Evolutionary conservation across 37 sponge, comb jelly and placozoan species (phyloP).

Genomic region (Chondrilla cf. caribensis): DNA sequence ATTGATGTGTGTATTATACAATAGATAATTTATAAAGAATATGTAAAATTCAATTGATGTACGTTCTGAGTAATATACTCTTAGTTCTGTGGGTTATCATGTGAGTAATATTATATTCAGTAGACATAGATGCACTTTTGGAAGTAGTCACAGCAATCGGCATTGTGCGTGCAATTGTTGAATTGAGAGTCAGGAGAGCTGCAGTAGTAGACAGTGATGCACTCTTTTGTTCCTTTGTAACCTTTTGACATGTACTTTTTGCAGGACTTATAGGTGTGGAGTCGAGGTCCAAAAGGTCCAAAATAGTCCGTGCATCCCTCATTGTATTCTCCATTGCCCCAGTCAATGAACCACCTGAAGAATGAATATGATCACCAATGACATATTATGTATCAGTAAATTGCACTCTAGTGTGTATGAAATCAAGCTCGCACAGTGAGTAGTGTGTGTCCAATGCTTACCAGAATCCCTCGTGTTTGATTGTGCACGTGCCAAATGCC

Average conservation of each 20-base stretch:
- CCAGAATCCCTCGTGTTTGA: neutral
- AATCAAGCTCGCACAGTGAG: neutral
- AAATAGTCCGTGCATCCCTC: conserved; percentile 1
- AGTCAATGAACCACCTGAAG: conserved; percentile 17
- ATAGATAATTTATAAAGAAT: too few species aligned
- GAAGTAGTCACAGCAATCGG: neutral
- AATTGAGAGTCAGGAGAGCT: neutral
- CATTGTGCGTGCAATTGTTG: neutral
- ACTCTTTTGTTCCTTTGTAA: conserved; percentile 2
- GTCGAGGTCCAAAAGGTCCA: neutral
- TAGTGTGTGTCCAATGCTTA: neutral
- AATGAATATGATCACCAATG: neutral
- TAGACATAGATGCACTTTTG: neutral
- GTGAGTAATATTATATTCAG: too few species aligned
- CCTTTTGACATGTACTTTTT: neutral
- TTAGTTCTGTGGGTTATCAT: too few species aligned
- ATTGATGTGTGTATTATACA: too few species aligned
- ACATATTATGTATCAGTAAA: too few species aligned
- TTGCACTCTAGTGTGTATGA: too few species aligned
- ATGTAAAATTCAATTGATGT: too few species aligned
- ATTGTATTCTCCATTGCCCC: neutral
- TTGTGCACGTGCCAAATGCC: neutral
- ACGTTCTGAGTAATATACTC: too few species aligned
- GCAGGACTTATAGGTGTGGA: neutral
- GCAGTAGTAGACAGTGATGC: conserved; percentile 20